Evolutionary conservation across 92 coral and sea anemone species (phyloP), one percentile per base, ranked within the genome.

Genomic region (Epizoanthus rinbou): DNA sequence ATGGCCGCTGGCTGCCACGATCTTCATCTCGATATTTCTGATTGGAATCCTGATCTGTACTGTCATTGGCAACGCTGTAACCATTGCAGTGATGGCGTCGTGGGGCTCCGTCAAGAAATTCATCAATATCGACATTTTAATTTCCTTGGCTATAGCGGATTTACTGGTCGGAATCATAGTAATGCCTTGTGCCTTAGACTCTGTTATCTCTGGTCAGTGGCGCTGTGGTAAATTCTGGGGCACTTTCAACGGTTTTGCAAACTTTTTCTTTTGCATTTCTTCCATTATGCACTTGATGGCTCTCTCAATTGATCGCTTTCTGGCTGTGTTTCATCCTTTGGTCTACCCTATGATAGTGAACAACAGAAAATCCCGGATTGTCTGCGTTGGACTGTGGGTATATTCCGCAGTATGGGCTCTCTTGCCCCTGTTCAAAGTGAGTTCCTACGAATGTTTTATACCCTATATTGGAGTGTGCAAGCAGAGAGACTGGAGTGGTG

Each of bases 251-350:
- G 98, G 89, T 22, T 93, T 93, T 79, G 93, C 91, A 35, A 93
- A 91, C 84, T 93, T 93, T 75, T 86, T 88, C 31, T 93, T 91
- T 58, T 93, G 98, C 21, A 93, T 93, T 65, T 93, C 98, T 4
- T 93, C 98, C 14, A 93, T 93, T 17, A 93, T 93, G 98, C 98
- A 93, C 25, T 84, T 93, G 15, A 93, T 93, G 98, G 78, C 87
- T 72, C 64, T 93, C 23, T 93, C 98, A 19, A 75, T 93, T 11
- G 98, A 93, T 64, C 91, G 91, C 5, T 93, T 91, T 23, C 79
- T 93, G 24, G 87, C 93, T 0, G 84, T 91, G 17, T 79, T 76
- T 33, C 78, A 88, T 41, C 93, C 98, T 24, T 68, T 93, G 11
- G 45, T 31, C 33, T 91, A 93, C 72, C 93, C 91, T 5, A 24